These are phyloP conservation scores for Epistrophe grossulariae DNA, from an alignment of 2,888 invertebrate genomes.

Conservation along the genomic window DNA sequence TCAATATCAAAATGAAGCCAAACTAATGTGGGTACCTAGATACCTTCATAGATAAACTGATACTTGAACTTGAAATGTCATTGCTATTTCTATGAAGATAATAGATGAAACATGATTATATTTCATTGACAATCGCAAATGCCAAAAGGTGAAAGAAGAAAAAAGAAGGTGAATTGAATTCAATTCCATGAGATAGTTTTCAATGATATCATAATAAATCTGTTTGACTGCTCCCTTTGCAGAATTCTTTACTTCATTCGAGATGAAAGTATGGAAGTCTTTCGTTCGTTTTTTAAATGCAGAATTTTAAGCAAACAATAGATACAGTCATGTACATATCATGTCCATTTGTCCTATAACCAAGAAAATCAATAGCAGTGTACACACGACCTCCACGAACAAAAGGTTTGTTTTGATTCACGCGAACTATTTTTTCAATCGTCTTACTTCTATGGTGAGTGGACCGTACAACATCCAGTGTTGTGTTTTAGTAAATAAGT, in stretches of 20 bases:
- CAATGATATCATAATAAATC: not conserved
- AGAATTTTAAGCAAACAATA: no score
- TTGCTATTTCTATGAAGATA: conserved; percentile 4
- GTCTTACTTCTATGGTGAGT: no score
- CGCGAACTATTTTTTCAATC: no score
- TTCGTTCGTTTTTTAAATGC: no score
- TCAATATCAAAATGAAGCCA: conserved; percentile 38
- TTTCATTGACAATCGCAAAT: conserved; percentile 26
- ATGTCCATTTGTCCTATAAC: no score
- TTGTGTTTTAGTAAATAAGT: no score
- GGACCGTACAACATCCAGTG: no score
- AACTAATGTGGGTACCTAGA: conserved; percentile 25
- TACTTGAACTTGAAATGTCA: conserved; percentile 55
- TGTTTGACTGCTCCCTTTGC: conserved; percentile 4
- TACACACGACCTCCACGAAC: no score
- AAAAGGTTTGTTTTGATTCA: no score
- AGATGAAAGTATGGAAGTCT: not conserved
- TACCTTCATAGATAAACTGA: conserved; percentile 15
- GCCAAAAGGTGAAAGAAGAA: conserved; percentile 3
- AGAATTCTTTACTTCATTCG: not conserved
- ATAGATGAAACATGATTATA: conserved; percentile 7
- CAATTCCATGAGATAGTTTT: conserved; percentile 11
- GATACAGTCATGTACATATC: no score
- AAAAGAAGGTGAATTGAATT: not conserved
- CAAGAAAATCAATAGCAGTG: no score